A percentile compares a stretch with the other conserved stretches of the same genome.
Conservation (phyloP, 2,888 invertebrate species). For the Geotrupes spiniger region DNA sequence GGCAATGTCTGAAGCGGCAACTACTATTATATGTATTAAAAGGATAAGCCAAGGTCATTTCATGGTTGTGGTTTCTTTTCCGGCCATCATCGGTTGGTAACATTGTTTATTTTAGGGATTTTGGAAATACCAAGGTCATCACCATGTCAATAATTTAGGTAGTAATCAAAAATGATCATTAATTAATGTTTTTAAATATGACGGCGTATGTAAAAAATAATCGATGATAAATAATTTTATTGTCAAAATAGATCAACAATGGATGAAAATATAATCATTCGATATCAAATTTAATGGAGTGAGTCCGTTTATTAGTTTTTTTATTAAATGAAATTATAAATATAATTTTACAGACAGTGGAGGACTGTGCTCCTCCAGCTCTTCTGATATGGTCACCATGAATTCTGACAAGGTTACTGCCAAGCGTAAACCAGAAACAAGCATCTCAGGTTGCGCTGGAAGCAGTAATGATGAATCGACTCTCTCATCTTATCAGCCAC, state of each 20-base stretch:
- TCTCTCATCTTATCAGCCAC: slow-evolving; percentile 36
- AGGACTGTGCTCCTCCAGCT: slow-evolving; percentile 19
- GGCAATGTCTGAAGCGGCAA: too few species aligned
- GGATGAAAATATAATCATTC: slow-evolving; percentile 3
- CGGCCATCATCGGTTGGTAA: too few species aligned
- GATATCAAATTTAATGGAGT: slow-evolving; percentile 10
- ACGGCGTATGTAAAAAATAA: slow-evolving; percentile 1
- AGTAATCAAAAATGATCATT: slow-evolving; percentile 1
- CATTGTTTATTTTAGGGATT: too few species aligned
- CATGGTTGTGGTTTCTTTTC: too few species aligned
- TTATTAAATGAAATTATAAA: not conserved
- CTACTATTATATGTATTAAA: too few species aligned
- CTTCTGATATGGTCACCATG: slow-evolving; percentile 63
- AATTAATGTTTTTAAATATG: not conserved
- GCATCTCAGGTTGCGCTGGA: slow-evolving; percentile 48
- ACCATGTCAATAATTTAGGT: slow-evolving; percentile 10
- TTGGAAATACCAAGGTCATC: too few species aligned
- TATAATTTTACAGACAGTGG: slow-evolving; percentile 9
- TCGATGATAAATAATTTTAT: slow-evolving; percentile 12
- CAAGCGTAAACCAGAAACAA: slow-evolving; percentile 57
- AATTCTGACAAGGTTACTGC: slow-evolving; percentile 62
- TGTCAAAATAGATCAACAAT: slow-evolving; percentile 3
- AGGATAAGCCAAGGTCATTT: too few species aligned
- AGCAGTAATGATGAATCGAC: slow-evolving; percentile 42
- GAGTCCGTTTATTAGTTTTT: slow-evolving; percentile 1